Conservation (phyloP, 1,140 invertebrate genomes). For the Anoplolepis gracilipes region DNA sequence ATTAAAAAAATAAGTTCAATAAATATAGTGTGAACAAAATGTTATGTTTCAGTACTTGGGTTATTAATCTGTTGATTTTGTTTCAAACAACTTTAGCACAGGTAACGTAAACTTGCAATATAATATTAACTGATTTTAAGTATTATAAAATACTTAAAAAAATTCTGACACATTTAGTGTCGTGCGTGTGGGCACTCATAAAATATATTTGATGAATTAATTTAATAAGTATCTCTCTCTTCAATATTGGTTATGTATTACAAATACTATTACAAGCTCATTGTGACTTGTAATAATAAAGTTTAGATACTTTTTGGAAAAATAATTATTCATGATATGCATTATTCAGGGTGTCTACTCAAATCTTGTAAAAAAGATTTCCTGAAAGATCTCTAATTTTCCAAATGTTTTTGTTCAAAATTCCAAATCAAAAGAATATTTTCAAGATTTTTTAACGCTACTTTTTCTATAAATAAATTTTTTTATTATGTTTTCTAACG, state of each 20-base stretch:
- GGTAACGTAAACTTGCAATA: constrained; percentile 36
- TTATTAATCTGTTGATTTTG: constrained; percentile 25
- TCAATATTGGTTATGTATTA: background rate
- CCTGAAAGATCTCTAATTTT: too few relatives aligned
- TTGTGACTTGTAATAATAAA: background rate
- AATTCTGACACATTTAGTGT: background rate
- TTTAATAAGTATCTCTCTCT: background rate
- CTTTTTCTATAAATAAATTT: too few relatives aligned
- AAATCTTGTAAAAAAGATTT: too few relatives aligned
- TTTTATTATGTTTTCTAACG: too few relatives aligned
- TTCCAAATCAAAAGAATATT: too few relatives aligned
- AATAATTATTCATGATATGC: background rate
- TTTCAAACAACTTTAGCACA: constrained; percentile 39
- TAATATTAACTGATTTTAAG: background rate
- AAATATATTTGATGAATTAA: background rate
- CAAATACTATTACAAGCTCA: too few relatives aligned
- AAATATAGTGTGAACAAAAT: constrained; percentile 33
- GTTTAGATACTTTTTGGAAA: background rate
- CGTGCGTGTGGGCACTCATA: background rate
- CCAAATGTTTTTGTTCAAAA: too few relatives aligned
- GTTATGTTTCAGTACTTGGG: constrained; percentile 31
- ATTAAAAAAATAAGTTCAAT: background rate
- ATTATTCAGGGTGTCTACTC: too few relatives aligned
- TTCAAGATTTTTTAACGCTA: too few relatives aligned
- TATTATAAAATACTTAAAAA: background rate